phyloP scores from a whole-genome alignment of 2,797 vertebrate genomes.

The Sebastes itinus region DNA sequence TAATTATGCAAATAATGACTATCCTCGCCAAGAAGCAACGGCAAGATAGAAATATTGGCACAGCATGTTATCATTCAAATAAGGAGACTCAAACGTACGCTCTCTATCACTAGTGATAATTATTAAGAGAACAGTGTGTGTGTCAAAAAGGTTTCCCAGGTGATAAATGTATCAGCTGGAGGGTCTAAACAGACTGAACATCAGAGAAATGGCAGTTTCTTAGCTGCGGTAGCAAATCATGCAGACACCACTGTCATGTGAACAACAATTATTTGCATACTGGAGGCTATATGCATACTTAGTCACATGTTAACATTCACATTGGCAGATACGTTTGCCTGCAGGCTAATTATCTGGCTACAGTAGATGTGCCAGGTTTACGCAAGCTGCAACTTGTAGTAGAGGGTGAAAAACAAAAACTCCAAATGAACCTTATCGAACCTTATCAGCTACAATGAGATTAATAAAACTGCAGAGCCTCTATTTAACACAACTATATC shows the following conservation, averaged over 20 bases:
- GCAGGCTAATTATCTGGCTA: neutral
- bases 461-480: neutral
- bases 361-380: slow-evolving; percentile 2
- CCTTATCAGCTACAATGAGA: neutral
- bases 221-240: neutral
- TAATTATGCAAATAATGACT: slow-evolving; percentile 21
- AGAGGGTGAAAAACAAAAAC: neutral
- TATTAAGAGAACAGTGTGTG: neutral
- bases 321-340: neutral
- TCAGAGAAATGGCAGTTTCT: neutral
- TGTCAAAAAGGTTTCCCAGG: neutral
- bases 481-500: neutral
- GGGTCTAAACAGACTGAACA: neutral
- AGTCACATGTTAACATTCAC: slow-evolving; percentile 8
- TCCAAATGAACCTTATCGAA: neutral
- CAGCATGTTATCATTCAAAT: neutral
- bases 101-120: neutral
- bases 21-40: neutral
- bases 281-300: slow-evolving; percentile 1
- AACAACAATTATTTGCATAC: slow-evolving; percentile 10
- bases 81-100: neutral
- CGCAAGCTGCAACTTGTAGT: neutral
- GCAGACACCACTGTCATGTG: neutral
- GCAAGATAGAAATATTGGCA: neutral
- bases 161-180: neutral